phyloP scores from a whole-genome alignment of 23 tunicate genomes.

The Aplidium turbinatum region DNA sequence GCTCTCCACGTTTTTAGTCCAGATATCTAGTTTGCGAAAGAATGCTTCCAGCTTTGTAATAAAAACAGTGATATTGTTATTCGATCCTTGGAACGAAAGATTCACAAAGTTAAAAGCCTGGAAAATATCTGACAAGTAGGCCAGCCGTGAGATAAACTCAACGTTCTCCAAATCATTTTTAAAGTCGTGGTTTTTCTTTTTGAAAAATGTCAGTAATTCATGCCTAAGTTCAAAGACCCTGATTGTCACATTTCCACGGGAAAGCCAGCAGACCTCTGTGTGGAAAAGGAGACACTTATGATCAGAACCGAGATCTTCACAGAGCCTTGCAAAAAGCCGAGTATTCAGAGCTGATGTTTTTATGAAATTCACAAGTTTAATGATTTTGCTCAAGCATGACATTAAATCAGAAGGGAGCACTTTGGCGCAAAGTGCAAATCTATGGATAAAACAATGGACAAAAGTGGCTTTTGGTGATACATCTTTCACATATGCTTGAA shows the following conservation, averaged over 20 bases:
- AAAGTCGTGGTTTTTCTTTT: conserved; percentile 53
- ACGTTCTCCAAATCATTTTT: conserved; percentile 43
- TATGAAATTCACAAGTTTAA: conserved; percentile 41
- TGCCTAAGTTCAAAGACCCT: conserved; percentile 40
- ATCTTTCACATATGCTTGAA: conserved; percentile 57
- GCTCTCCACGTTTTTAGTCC: conserved; percentile 5
- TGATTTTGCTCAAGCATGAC: conserved; percentile 50
- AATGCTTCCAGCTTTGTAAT: conserved; percentile 35
- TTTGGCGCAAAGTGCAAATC: conserved; percentile 63
- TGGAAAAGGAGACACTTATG: conserved; percentile 55
- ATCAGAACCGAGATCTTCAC: conserved; percentile 53
- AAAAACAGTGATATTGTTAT: conserved; percentile 33
- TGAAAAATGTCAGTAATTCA: conserved; percentile 27
- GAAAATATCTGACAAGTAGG: conserved; percentile 67
- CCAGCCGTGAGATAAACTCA: conserved; percentile 64
- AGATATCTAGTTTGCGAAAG: conserved; percentile 19
- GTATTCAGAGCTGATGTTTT: conserved; percentile 58
- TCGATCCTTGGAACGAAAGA: conserved; percentile 55
- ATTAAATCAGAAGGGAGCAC: conserved; percentile 55
- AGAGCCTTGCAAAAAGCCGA: conserved; percentile 55
- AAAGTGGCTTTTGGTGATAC: conserved; percentile 40
- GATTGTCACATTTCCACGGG: conserved; percentile 47
- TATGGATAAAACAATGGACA: conserved; percentile 55
- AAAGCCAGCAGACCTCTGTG: conserved; percentile 52
- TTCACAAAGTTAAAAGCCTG: conserved; percentile 39